phyloP scores from a whole-genome alignment of 2,888 invertebrate genomes.

The Himalopsyche japonica region DNA sequence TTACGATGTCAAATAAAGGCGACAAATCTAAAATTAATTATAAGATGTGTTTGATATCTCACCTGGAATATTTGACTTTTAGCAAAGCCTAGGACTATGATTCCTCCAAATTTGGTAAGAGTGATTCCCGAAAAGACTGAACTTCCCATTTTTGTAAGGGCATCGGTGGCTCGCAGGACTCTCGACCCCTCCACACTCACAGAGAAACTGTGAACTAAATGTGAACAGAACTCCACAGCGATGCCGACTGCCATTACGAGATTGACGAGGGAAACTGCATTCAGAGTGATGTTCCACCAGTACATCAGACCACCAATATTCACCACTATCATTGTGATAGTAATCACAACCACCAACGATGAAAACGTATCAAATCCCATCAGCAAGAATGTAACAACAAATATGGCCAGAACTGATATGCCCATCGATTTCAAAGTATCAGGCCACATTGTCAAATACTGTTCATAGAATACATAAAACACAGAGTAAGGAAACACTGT shows the following conservation, averaged over 20 bases:
- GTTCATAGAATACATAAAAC: slow-evolving; percentile 99
- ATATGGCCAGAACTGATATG: slow-evolving; percentile 89
- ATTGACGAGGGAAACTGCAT: slow-evolving; percentile 96
- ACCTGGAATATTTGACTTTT: slow-evolving; percentile 95
- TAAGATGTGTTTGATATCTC: slow-evolving; percentile 9
- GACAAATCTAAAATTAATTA: neutral
- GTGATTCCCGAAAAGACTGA: slow-evolving; percentile 98
- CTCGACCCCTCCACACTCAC: slow-evolving; percentile 74
- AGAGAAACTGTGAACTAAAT: slow-evolving; percentile 91
- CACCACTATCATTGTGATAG: slow-evolving; percentile 91
- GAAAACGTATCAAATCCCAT: slow-evolving; percentile 95
- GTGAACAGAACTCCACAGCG: slow-evolving; percentile 97
- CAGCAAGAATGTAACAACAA: slow-evolving; percentile 87
- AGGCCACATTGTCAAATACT: slow-evolving; percentile 94
- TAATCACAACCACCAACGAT: slow-evolving; percentile 84
- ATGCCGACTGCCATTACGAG: slow-evolving; percentile 98
- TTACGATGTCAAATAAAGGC: too few relatives aligned
- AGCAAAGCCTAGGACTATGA: slow-evolving; percentile 94
- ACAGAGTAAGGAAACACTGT: slow-evolving; percentile 89
- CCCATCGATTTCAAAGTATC: slow-evolving; percentile 87
- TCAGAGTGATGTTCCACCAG: slow-evolving; percentile 93
- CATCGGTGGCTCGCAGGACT: slow-evolving; percentile 77
- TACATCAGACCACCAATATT: slow-evolving; percentile 96
- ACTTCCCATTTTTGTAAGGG: slow-evolving; percentile 89
- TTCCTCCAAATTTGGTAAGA: slow-evolving; percentile 96